Evolutionary conservation across 92 coral and sea anemone species (phyloP).

Genomic region (Chrysogorgia sp.): DNA sequence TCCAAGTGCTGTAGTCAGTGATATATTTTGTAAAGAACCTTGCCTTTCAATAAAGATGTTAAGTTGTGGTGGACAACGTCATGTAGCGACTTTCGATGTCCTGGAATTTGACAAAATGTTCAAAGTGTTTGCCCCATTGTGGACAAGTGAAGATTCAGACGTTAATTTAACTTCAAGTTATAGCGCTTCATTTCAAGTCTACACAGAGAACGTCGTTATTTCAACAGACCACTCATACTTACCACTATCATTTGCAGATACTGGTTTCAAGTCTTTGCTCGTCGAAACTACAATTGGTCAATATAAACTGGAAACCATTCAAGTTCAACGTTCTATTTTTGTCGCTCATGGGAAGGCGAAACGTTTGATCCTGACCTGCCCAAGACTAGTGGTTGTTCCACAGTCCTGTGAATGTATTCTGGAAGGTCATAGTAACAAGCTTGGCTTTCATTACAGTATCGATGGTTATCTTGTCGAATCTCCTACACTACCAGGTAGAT

Average conservation of each 20-base stretch:
- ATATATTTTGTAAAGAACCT: conserved; percentile 1
- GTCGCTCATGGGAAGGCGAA: conserved; percentile 7
- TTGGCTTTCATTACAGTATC: conserved; percentile 6
- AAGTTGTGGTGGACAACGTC: conserved; percentile 10
- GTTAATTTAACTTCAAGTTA: neutral
- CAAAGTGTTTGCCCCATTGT: neutral
- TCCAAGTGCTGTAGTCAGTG: neutral
- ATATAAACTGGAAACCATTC: neutral
- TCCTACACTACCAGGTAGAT: conserved; percentile 18
- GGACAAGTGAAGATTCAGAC: neutral
- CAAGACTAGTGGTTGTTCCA: neutral
- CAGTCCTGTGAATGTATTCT: conserved; percentile 1
- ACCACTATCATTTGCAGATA: neutral
- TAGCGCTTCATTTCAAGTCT: neutral
- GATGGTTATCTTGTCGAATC: neutral
- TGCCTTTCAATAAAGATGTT: conserved; percentile 1
- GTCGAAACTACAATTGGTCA: neutral
- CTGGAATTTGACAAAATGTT: neutral
- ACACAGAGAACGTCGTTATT: neutral
- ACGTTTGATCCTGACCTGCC: conserved; percentile 7
- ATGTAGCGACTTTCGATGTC: neutral
- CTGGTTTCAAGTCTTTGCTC: neutral
- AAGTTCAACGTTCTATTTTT: conserved; percentile 1
- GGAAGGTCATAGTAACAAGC: neutral
- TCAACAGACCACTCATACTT: neutral